phyloP scores from a whole-genome alignment of 2,888 invertebrate species.

The Andricus curvator region DNA sequence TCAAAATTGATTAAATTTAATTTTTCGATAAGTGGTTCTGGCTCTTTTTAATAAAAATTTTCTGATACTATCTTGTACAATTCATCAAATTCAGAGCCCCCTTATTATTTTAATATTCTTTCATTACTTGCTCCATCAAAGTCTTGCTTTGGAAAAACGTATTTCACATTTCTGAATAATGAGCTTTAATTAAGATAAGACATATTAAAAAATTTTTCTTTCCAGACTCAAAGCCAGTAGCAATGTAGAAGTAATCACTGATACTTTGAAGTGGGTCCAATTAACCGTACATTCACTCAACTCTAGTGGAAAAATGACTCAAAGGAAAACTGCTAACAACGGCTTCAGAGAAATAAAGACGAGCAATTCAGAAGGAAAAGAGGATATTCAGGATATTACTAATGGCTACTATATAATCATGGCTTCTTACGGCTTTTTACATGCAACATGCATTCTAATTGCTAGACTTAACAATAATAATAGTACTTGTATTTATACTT shows the following conservation, averaged over 20 bases:
- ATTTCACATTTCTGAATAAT: not conserved
- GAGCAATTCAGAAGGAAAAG: not conserved
- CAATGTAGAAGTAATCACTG: not conserved
- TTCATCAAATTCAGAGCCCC: too few relatives aligned
- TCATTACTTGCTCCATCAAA: not conserved
- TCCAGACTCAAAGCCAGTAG: not conserved
- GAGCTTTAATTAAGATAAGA: not conserved
- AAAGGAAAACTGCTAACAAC: not conserved
- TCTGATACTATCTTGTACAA: too few relatives aligned
- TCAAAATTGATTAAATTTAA: too few relatives aligned
- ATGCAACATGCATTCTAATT: not conserved
- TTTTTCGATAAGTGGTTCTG: too few relatives aligned
- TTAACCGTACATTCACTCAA: conserved; percentile 3
- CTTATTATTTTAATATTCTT: not conserved
- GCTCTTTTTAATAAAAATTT: too few relatives aligned
- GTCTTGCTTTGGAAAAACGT: not conserved
- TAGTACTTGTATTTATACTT: not conserved
- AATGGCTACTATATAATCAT: not conserved
- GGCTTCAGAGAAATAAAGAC: not conserved
- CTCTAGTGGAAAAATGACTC: conserved; percentile 7
- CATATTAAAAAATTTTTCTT: not conserved
- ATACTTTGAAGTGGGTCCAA: conserved; percentile 7
- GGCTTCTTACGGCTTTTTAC: not conserved
- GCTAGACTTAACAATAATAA: not conserved
- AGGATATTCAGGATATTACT: not conserved